phyloP scores from a whole-genome alignment of 2,888 invertebrate genomes.

The Strigamia maritima region DNA sequence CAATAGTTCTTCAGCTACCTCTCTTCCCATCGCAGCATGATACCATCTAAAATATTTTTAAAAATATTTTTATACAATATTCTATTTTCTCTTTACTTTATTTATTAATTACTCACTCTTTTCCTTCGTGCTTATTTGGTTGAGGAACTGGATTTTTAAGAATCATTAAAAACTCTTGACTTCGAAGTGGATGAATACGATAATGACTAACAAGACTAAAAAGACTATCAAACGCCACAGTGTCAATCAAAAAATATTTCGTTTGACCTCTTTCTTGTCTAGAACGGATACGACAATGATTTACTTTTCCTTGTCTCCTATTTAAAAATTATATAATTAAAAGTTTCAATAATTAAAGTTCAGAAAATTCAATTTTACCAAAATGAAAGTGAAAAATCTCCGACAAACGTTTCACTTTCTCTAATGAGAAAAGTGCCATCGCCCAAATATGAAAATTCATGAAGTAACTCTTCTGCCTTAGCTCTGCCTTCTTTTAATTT shows the following conservation, averaged over 20 bases:
- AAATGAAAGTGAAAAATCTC: constrained; percentile 92
- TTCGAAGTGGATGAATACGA: constrained; percentile 76
- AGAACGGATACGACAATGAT: constrained; percentile 86
- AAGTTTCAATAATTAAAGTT: background rate
- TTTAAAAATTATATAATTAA: constrained; percentile 40
- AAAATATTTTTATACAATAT: background rate
- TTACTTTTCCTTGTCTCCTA: constrained; percentile 71
- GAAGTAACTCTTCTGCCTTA: constrained; percentile 72
- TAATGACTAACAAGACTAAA: constrained; percentile 89
- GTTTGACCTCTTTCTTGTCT: constrained; percentile 78
- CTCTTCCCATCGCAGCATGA: constrained; percentile 73
- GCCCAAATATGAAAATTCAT: constrained; percentile 73
- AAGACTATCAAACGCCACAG: constrained; percentile 82
- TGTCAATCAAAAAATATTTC: constrained; percentile 86
- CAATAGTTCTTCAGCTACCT: constrained; percentile 82
- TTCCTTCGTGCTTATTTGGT: constrained; percentile 87
- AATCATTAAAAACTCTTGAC: constrained; percentile 83
- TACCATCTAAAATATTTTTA: constrained; percentile 64
- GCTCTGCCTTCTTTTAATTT: constrained; percentile 73
- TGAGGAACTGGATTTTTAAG: constrained; percentile 89
- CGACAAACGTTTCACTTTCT: constrained; percentile 89
- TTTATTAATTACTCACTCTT: constrained; percentile 57
- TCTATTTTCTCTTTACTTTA: background rate
- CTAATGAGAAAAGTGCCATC: constrained; percentile 91
- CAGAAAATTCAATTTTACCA: constrained; percentile 58